Evolutionary conservation across 2,113 vertebrate species (phyloP).

Genomic region (Pterocles orientalis): DNA sequence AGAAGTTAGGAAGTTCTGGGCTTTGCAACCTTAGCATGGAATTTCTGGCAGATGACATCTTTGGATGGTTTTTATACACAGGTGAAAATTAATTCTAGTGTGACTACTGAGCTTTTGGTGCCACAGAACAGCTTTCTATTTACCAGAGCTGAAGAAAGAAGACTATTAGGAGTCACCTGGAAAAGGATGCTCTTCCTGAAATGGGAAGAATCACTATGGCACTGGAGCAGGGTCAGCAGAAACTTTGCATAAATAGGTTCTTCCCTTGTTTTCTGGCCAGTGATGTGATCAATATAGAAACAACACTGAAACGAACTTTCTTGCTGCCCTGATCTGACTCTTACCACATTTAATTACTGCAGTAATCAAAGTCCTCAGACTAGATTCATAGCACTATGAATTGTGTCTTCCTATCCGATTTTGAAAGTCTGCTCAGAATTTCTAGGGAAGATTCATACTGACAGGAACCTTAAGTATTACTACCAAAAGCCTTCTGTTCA

Average conservation of each 20-base stretch:
- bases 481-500: neutral
- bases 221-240: neutral
- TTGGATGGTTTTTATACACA: neutral
- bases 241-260: neutral
- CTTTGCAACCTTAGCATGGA: neutral
- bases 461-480: neutral
- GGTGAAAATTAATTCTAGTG: neutral
- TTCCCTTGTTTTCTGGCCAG: neutral
- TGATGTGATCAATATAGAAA: neutral
- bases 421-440: neutral
- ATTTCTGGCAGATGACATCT: neutral
- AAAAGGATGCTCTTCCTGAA: neutral
- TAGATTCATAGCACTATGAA: neutral
- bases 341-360: neutral
- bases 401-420: neutral
- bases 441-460: neutral
- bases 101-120: neutral
- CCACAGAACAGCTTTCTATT: neutral
- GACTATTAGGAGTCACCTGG: neutral
- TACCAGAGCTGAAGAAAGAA: neutral
- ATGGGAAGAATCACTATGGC: fast-evolving
- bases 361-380: neutral
- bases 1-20: neutral
- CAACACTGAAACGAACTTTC: neutral
- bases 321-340: neutral